phyloP scores from a whole-genome alignment of 2,888 invertebrate genomes.

The Stictocephala bisonia region DNA sequence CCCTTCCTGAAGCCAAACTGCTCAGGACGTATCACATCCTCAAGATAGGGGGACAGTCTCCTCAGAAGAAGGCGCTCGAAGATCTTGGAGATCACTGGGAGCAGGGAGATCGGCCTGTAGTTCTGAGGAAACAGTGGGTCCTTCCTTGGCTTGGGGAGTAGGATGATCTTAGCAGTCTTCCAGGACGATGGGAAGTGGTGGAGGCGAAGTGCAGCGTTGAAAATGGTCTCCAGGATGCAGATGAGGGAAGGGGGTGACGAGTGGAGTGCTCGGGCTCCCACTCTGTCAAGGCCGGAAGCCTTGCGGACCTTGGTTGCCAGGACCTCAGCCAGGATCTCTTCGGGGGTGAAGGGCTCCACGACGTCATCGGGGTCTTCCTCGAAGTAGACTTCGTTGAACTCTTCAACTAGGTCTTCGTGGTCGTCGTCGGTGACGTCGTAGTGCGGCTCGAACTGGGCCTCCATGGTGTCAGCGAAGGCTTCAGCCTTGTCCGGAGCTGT shows the following conservation, averaged over 20 bases:
- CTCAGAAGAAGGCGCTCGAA: slow-evolving; percentile 55
- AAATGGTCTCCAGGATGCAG: slow-evolving; percentile 18
- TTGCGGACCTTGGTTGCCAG: neutral
- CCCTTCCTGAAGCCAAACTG: slow-evolving; percentile 60
- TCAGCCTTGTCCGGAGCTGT: neutral
- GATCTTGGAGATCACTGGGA: slow-evolving; percentile 56
- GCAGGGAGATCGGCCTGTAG: slow-evolving; percentile 57
- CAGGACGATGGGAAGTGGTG: slow-evolving; percentile 54
- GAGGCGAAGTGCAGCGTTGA: slow-evolving; percentile 18
- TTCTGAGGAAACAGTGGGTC: slow-evolving; percentile 26
- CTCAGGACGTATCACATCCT: slow-evolving; percentile 47
- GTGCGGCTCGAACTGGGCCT: slow-evolving; percentile 18
- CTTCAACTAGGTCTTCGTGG: neutral
- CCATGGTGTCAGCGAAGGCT: slow-evolving; percentile 32
- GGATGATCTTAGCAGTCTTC: slow-evolving; percentile 56
- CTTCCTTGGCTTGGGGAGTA: slow-evolving; percentile 58
- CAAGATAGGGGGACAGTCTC: slow-evolving; percentile 51
- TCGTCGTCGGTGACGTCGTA: neutral
- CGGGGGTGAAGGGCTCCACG: neutral
- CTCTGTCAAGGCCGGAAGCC: slow-evolving; percentile 16
- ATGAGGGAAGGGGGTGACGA: slow-evolving; percentile 25
- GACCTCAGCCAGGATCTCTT: neutral
- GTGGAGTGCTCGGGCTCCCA: neutral
- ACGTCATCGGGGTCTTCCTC: neutral
- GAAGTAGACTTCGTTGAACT: neutral